Conservation (phyloP, 2,888 invertebrate species). For the Lasioglossum leucozonium region DNA sequence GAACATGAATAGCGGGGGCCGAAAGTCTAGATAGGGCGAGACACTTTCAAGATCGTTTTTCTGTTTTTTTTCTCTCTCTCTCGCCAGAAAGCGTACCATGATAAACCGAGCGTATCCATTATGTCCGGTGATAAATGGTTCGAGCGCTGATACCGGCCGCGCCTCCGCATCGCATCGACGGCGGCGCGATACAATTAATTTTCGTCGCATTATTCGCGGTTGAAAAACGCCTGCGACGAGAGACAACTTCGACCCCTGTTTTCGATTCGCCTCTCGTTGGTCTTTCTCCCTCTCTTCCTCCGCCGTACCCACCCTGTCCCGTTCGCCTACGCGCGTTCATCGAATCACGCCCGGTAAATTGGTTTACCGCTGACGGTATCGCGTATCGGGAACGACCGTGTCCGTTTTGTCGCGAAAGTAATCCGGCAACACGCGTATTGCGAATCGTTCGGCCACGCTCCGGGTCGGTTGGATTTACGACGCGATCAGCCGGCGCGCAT, state of each 20-base stretch:
- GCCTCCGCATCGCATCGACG: not conserved
- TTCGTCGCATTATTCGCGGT: conserved; percentile 75
- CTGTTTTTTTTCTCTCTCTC: not conserved
- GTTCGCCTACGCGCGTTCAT: conserved; percentile 25
- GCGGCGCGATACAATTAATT: conserved; percentile 75
- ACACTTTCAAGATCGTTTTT: conserved; percentile 53
- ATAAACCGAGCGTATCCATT: conserved; percentile 58
- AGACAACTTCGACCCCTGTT: conserved; percentile 16
- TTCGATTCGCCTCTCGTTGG: conserved; percentile 28
- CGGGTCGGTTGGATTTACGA: conserved; percentile 17
- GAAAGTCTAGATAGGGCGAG: conserved; percentile 31
- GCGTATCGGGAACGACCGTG: conserved; percentile 43
- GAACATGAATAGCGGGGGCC: conserved; percentile 22
- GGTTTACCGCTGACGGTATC: conserved; percentile 39
- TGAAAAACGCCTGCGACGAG: conserved; percentile 44
- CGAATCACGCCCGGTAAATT: conserved; percentile 49
- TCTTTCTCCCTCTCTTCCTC: not conserved
- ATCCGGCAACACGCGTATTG: conserved; percentile 27
- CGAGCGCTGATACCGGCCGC: conserved; percentile 23
- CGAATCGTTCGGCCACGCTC: conserved; percentile 2
- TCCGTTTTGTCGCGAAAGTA: conserved; percentile 39
- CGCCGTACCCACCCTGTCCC: not conserved
- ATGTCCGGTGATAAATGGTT: conserved; percentile 55
- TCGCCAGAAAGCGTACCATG: conserved; percentile 21
- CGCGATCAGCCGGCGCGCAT: conserved; percentile 10